These are phyloP conservation scores for Neoaliturus tenellus DNA, from an alignment of 2,888 invertebrate genomes.

Conservation along the genomic window DNA sequence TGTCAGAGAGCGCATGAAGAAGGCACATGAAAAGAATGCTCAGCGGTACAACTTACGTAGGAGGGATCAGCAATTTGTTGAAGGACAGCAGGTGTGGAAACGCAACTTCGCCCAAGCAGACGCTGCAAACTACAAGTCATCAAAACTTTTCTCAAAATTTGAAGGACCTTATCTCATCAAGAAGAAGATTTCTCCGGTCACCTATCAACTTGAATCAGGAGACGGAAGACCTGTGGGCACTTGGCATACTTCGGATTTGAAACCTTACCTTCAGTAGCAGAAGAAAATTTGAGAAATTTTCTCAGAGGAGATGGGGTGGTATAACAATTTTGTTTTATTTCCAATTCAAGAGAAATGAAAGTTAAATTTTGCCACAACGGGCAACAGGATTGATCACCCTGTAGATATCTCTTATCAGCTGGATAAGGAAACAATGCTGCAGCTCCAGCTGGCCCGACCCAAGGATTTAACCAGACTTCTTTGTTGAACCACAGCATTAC, in stretches of 20 bases:
- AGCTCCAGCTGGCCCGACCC: too few species aligned
- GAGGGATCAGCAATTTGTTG: slow-evolving; percentile 30
- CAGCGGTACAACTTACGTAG: slow-evolving; percentile 54
- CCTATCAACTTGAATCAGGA: slow-evolving; percentile 58
- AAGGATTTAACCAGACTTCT: too few species aligned
- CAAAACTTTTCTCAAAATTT: slow-evolving; percentile 61
- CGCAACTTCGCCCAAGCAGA: slow-evolving; percentile 53
- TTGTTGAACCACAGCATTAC: too few species aligned
- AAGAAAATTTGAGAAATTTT: slow-evolving; percentile 45
- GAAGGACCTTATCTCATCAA: slow-evolving; percentile 58
- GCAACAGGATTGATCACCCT: too few species aligned
- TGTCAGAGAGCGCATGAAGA: not conserved
- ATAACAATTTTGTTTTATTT: too few species aligned
- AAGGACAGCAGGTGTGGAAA: slow-evolving; percentile 6
- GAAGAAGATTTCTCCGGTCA: slow-evolving; percentile 57
- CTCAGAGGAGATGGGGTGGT: not conserved
- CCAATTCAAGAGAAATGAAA: too few species aligned
- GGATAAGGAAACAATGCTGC: too few species aligned
- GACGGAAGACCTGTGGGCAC: slow-evolving; percentile 36
- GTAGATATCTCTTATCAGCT: too few species aligned
- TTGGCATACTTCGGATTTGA: slow-evolving; percentile 61
- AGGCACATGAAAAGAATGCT: too few species aligned
- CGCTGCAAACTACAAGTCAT: slow-evolving; percentile 54
- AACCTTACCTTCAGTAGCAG: not conserved
- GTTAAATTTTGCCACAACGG: too few species aligned